Conservation (phyloP, 2,888 invertebrate species). For the Dorcus parallelipipedus region DNA sequence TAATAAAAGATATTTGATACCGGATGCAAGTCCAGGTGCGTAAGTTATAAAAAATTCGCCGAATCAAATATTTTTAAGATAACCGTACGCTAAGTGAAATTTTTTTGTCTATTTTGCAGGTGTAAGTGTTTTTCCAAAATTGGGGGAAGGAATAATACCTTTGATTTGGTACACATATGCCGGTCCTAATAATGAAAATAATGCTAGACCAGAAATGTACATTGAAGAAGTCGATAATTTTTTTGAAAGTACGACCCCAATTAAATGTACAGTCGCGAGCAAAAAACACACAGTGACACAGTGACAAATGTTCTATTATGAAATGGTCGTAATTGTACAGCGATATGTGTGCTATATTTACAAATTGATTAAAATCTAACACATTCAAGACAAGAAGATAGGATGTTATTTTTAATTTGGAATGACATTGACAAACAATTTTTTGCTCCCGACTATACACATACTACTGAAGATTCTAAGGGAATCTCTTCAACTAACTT, state of each 20-base stretch:
- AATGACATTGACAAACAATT: no score
- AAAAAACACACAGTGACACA: no score
- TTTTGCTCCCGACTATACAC: no score
- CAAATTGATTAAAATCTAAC: no score
- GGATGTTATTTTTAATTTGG: no score
- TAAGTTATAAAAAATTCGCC: neutral
- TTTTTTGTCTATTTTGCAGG: conserved; percentile 4
- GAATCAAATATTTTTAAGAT: neutral
- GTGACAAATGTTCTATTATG: no score
- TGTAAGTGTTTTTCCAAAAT: conserved; percentile 8
- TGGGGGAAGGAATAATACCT: neutral
- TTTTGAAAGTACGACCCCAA: conserved; percentile 10
- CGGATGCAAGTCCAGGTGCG: conserved; percentile 13
- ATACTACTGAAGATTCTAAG: neutral
- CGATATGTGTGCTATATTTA: no score
- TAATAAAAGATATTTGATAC: conserved; percentile 4
- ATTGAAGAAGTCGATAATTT: conserved; percentile 11
- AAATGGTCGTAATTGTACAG: no score
- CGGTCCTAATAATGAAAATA: neutral
- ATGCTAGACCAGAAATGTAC: conserved; percentile 8
- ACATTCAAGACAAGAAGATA: no score
- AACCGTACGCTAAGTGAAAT: no score
- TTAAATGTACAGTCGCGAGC: neutral
- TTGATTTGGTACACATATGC: conserved; percentile 18
- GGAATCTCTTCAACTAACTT: neutral